Evolutionary conservation across 2,113 vertebrate species (phyloP).

Genomic region (Vidua chalybeata): DNA sequence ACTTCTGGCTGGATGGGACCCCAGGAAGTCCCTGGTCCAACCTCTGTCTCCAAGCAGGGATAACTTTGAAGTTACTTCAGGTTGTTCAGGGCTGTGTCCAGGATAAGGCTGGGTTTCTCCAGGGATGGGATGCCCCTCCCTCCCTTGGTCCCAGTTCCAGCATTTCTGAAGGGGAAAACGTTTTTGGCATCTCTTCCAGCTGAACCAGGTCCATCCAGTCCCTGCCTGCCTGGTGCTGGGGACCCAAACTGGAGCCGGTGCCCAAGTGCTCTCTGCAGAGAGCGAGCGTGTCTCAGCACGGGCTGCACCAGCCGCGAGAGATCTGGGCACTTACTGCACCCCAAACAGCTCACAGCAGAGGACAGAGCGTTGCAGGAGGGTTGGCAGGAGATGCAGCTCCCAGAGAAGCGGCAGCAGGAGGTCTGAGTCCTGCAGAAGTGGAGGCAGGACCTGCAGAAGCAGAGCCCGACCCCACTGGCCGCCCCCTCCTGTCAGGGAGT

Average conservation of each 20-base stretch:
- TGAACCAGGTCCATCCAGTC: background rate
- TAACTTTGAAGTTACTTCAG: background rate
- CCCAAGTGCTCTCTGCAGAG: background rate
- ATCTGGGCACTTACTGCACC: fast-evolving
- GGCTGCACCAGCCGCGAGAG: background rate
- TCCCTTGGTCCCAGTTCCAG: background rate
- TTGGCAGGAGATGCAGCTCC: background rate
- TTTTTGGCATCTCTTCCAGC: background rate
- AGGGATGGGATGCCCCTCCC: background rate
- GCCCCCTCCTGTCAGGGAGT: background rate
- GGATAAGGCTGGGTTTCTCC: background rate
- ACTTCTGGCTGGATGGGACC: background rate
- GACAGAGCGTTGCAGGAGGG: background rate
- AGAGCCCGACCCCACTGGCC: background rate
- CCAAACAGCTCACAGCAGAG: background rate
- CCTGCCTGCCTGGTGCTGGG: background rate
- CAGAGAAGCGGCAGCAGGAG: background rate
- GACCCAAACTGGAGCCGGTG: background rate
- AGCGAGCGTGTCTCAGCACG: background rate
- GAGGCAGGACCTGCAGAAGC: background rate
- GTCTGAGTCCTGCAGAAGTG: background rate
- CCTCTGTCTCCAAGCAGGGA: background rate
- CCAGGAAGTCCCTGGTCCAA: background rate
- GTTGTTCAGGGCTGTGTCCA: background rate
- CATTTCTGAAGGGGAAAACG: background rate